Percentiles rank a stretch among this genome's conserved stretches.
These are phyloP conservation scores for Chorisops tibialis DNA, from an alignment of 2,888 invertebrate species.

Conservation along the genomic window DNA sequence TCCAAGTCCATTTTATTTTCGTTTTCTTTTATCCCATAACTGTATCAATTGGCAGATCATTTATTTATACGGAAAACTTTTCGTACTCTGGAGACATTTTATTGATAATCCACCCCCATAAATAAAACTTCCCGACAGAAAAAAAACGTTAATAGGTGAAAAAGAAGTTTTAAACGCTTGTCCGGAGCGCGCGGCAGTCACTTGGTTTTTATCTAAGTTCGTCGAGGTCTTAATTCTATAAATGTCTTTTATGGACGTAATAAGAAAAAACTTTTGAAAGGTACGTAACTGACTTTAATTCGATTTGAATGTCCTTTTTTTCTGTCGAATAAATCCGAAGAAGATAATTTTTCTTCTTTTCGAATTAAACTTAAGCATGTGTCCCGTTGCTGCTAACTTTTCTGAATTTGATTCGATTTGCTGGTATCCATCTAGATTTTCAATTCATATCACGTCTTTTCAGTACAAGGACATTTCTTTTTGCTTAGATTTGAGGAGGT, in stretches of 20 bases:
- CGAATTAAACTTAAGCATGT: not conserved
- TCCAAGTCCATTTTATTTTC: not conserved
- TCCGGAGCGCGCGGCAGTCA: no score
- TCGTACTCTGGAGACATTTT: not conserved
- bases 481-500: slow-evolving; percentile 1
- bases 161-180: no score
- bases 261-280: slow-evolving; percentile 15
- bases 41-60: slow-evolving; percentile 4
- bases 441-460: slow-evolving; percentile 19
- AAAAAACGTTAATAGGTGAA: no score
- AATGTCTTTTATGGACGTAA: slow-evolving; percentile 17
- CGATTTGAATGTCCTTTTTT: slow-evolving; percentile 8
- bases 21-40: not conserved
- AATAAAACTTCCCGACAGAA: not conserved
- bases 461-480: slow-evolving; percentile 10
- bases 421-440: slow-evolving; percentile 4
- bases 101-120: slow-evolving; percentile 5
- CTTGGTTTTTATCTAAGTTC: no score
- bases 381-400: not conserved
- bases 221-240: slow-evolving; percentile 2
- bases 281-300: slow-evolving; percentile 15
- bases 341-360: not conserved
- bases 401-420: slow-evolving; percentile 17
- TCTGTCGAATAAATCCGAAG: slow-evolving; percentile 8
- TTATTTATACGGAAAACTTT: slow-evolving; percentile 2